phyloP scores from a whole-genome alignment of 2,888 invertebrate genomes.

The Lasioglossum vierecki region DNA sequence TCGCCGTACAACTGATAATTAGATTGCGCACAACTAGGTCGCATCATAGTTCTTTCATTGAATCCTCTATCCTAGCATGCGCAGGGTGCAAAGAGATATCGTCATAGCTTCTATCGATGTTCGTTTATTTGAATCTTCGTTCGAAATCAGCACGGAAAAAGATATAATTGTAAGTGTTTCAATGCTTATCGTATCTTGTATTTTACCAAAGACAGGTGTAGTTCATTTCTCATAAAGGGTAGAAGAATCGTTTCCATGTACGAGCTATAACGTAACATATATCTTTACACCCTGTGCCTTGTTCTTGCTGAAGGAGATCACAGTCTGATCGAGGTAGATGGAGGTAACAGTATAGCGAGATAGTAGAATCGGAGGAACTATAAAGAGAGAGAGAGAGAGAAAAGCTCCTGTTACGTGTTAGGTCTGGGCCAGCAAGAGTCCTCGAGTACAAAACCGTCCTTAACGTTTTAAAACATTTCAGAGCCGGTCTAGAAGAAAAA shows the following conservation, averaged over 20 bases:
- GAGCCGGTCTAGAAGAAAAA: background rate
- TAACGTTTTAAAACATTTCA: background rate
- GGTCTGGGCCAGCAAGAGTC: background rate
- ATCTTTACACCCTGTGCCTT: background rate
- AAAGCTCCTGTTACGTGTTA: background rate
- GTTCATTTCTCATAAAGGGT: background rate
- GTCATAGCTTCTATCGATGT: background rate
- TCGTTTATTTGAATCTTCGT: background rate
- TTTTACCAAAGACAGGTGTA: background rate
- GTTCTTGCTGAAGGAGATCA: background rate
- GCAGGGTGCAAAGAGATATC: background rate
- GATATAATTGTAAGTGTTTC: background rate
- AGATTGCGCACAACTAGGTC: background rate
- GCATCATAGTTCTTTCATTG: background rate
- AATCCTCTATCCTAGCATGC: background rate
- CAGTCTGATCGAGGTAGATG: conserved; percentile 2
- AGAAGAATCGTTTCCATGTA: background rate
- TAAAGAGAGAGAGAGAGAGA: background rate
- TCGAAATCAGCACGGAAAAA: background rate
- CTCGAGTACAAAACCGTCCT: background rate
- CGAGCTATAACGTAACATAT: background rate
- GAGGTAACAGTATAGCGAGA: background rate
- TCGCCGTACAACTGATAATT: background rate
- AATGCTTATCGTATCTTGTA: background rate
- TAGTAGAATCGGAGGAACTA: background rate